Evolutionary conservation across 2,797 vertebrate species (phyloP).

Genomic region (Muscicapa striata): DNA sequence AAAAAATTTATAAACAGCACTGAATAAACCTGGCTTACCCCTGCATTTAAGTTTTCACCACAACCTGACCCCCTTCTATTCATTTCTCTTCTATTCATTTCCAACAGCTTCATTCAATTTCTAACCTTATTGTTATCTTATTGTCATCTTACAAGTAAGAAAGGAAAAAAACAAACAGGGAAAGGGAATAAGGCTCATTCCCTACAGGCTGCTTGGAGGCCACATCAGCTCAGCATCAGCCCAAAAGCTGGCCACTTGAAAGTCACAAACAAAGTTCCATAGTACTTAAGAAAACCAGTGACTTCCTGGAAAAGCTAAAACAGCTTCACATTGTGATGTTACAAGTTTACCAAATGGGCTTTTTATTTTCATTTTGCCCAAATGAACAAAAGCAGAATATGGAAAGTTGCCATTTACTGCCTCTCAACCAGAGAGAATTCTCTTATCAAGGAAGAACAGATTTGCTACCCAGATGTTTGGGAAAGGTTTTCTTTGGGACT

Average conservation of each 20-base stretch:
- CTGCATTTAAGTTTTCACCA: not conserved
- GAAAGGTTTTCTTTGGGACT: not conserved
- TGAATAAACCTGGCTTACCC: not conserved
- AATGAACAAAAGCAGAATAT: not conserved
- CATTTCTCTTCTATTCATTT: not conserved
- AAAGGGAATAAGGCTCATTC: not conserved
- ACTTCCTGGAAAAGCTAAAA: not conserved
- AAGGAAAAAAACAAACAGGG: not conserved
- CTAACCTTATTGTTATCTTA: not conserved
- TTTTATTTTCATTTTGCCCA: not conserved
- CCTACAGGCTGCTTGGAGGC: not conserved
- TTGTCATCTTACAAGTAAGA: not conserved
- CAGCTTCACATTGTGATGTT: not conserved
- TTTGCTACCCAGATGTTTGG: not conserved
- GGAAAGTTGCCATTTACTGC: not conserved
- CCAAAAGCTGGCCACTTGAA: not conserved
- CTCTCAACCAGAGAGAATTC: not conserved
- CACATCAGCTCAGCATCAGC: accelerated
- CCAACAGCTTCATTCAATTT: not conserved
- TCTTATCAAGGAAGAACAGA: not conserved
- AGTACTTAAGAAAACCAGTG: not conserved
- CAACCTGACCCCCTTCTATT: not conserved
- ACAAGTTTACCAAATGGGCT: not conserved
- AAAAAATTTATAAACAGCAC: not conserved
- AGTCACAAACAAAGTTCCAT: not conserved